phyloP scores from a whole-genome alignment of 2,113 vertebrate genomes.

The Scalopus aquaticus region DNA sequence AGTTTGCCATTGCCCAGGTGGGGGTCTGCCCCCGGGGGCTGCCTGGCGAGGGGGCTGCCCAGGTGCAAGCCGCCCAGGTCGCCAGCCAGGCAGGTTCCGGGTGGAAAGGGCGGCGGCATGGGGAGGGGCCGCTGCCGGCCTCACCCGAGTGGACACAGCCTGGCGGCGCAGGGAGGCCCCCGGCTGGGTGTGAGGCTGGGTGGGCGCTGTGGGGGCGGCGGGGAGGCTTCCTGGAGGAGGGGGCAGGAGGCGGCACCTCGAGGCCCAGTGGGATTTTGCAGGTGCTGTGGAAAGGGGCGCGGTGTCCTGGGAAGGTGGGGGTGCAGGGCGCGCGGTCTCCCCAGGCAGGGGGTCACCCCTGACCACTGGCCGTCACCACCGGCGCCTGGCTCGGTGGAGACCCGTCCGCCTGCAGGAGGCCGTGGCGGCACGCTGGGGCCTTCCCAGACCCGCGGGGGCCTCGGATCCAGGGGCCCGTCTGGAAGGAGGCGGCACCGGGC shows the following conservation, averaged over 20 bases:
- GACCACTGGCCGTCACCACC: too few relatives aligned
- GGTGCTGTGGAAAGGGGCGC: neutral
- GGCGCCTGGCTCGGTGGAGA: too few relatives aligned
- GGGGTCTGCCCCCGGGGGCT: neutral
- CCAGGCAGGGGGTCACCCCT: too few relatives aligned
- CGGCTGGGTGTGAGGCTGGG: too few relatives aligned
- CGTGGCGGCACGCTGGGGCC: too few relatives aligned
- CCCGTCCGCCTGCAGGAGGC: too few relatives aligned
- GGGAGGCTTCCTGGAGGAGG: neutral
- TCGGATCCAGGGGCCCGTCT: neutral
- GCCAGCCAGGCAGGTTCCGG: too few relatives aligned
- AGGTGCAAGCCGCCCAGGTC: neutral
- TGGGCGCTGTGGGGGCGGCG: neutral
- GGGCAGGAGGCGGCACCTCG: too few relatives aligned
- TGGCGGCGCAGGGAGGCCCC: too few relatives aligned
- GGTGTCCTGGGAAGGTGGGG: neutral
- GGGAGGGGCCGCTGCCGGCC: neutral
- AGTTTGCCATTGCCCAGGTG: constrained; percentile 94
- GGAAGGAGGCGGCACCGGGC: neutral
- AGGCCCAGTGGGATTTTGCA: neutral
- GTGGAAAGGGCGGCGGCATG: accelerated
- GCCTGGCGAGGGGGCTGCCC: neutral
- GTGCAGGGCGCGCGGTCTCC: too few relatives aligned
- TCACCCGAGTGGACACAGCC: too few relatives aligned
- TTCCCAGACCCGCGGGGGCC: too few relatives aligned